Percentiles rank a stretch among this genome's conserved stretches.
These are phyloP conservation scores for Aulostomus chinensis DNA, from an alignment of 2,797 vertebrate genomes.

Conservation along the genomic window DNA sequence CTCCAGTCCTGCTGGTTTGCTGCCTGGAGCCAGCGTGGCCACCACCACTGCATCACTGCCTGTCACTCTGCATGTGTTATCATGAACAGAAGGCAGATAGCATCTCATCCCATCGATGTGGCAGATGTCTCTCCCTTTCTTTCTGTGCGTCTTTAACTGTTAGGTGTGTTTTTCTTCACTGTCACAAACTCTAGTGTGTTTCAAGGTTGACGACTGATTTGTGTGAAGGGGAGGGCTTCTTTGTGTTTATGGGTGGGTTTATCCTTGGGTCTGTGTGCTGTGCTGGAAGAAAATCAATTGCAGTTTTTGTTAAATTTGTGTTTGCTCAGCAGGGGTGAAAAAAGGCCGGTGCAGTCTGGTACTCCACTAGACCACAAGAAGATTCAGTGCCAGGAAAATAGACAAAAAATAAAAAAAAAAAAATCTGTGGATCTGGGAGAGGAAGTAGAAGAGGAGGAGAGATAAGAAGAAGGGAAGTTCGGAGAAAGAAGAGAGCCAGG, in stretches of 20 bases:
- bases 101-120: slow-evolving; percentile 21
- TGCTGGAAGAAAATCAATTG: slow-evolving; percentile 28
- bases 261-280: slow-evolving; percentile 19
- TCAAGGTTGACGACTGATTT: slow-evolving; percentile 25
- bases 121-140: slow-evolving; percentile 24
- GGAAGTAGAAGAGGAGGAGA: no score
- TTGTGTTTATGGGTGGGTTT: slow-evolving; percentile 15
- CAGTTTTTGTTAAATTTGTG: slow-evolving; percentile 26
- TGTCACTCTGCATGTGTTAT: slow-evolving; percentile 47
- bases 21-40: slow-evolving; percentile 37
- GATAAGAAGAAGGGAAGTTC: no score
- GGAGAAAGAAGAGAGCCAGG: no score
- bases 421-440: no score
- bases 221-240: slow-evolving; percentile 35
- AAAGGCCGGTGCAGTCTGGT: no score
- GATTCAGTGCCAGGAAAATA: no score
- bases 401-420: no score
- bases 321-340: slow-evolving; percentile 1
- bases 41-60: slow-evolving; percentile 28
- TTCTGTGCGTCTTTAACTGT: slow-evolving; percentile 12
- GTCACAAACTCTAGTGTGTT: slow-evolving; percentile 7
- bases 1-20: slow-evolving; percentile 35
- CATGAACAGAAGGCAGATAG: slow-evolving; percentile 37
- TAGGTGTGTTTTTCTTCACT: slow-evolving; percentile 19
- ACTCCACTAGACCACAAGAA: no score